Evolutionary conservation across 2,113 vertebrate genomes (phyloP), one percentile per base, ranked within the genome.

Genomic region (Ondatra zibethicus): DNA sequence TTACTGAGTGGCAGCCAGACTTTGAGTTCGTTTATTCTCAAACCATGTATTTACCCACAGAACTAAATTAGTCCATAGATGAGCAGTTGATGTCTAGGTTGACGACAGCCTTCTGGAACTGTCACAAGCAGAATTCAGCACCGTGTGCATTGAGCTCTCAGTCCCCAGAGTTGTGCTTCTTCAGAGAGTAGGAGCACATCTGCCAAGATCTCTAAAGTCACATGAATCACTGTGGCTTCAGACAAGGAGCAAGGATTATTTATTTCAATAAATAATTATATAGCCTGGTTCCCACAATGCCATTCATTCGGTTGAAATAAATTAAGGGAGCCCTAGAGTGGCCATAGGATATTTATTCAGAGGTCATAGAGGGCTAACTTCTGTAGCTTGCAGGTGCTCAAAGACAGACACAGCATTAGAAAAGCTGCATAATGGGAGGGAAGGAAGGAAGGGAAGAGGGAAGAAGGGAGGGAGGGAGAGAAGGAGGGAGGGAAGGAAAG

Each of bases 21-120:
- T 84, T 84, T 39, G 36, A 93, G 52, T 89, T 80, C 5, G 1
- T 93, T 78, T 39, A 0, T 88, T 75, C 55, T 47, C 73, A 21
- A 72, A 17, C 25, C 0, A 0, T 84, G 23, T 82, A 39, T 63
- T 61, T 70, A 87, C 81, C 73, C 81, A n/a, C 23, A 6, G 6
- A 36, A 31, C 39, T 91, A 66, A 87, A 61, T 96, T 87, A 96
- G 36, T 91, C 55, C 27, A 47, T 84, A 45, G 78, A 80, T 42
- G 77, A 81, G 65, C 92, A 97, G 91, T 94, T 89, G 92, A 42
- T 93, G 89, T 42, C 42, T 65, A 21, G 66, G 42, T 25, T 27
- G 61, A 89, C 23, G 52, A 52, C 19, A 63, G 63, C 77, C 25
- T 87, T 77, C 89, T 23, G 39, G n/a, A 88, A 72, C 33, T 36